Evolutionary conservation across 2,888 invertebrate species (phyloP).

Genomic region (Carabus problematicus): DNA sequence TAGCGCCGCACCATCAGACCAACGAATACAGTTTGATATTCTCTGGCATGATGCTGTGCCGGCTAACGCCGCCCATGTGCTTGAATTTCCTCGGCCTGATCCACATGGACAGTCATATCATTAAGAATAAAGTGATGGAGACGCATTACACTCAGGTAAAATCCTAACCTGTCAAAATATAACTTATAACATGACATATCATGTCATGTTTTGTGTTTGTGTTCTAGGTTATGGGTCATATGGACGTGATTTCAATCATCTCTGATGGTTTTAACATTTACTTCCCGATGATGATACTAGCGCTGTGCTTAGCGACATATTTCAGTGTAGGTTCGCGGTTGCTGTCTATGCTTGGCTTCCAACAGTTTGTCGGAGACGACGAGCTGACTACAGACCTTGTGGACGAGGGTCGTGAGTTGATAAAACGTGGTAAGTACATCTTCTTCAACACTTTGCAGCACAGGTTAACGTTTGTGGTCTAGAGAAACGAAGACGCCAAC

Average conservation of each 20-base stretch:
- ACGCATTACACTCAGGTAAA: conserved; percentile 94
- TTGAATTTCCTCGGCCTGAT: conserved; percentile 97
- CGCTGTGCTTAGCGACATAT: conserved; percentile 92
- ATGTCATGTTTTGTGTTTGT: not conserved
- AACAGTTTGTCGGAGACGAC: conserved; percentile 96
- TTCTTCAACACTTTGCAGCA: not conserved
- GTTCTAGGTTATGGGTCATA: conserved; percentile 93
- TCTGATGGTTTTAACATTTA: conserved; percentile 99
- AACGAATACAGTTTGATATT: conserved; percentile 99
- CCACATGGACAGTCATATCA: conserved; percentile 97
- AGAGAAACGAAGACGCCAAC: conserved; percentile 83
- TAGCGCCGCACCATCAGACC: conserved; percentile 97
- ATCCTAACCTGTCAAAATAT: conserved; percentile 8
- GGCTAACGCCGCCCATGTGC: conserved; percentile 97
- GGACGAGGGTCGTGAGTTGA: conserved; percentile 91
- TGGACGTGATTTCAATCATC: conserved; percentile 97
- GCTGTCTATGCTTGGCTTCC: conserved; percentile 90
- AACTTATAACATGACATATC: not conserved
- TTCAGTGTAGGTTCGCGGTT: conserved; percentile 91
- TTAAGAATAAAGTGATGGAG: conserved; percentile 79
- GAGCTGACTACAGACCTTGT: conserved; percentile 92
- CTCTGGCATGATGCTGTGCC: conserved; percentile 97
- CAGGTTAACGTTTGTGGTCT: conserved; percentile 41
- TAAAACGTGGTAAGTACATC: conserved; percentile 75
- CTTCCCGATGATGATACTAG: conserved; percentile 95